Evolutionary conservation across 2,888 invertebrate genomes (phyloP), one percentile per base, ranked within the genome.

Genomic region (Hipparchia sbordonii): DNA sequence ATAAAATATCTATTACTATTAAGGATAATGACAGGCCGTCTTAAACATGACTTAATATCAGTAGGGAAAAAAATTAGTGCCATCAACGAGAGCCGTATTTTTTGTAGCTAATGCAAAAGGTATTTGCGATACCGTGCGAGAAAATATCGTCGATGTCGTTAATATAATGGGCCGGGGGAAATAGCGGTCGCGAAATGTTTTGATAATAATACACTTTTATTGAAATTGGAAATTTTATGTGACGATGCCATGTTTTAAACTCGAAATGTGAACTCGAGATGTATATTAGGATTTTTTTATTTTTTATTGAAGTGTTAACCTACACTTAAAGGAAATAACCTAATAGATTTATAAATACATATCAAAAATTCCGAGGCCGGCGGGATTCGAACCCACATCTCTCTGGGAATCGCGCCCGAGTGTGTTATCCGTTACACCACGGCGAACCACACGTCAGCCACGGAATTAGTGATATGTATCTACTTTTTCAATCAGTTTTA

Each of bases 1-100:
- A 92, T 93, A 94, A 94, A 92, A 93, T 92, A 94, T 94, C 93
- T 94, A 94, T 94, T 93, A 93, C 94, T 94, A 94, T 94, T 94
- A 94, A 92, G 88, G 86, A 88, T 94, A 94, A 94, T 87, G 94
- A 92, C 86, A 85, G 89, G 85, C 86, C 90, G 91, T 91, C 94
- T 93, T 93, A 93, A 92, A 93, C 93, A 93, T 92, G 93, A 93
- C 94, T 94, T 94, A 94, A 94, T 94, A 94, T 94, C 93, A 89
- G 93, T 90, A 85, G 89, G 89, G 84, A 88, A 91, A 90, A 92
- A 94, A 92, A 94, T 93, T 92, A 87, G 89, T 79, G 82, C 85
- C 94, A 93, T 93, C 92, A 92, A 82, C 80, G 81, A 79, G 79
- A 79, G 82, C 81, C 81, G 81, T 81, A 81, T 82, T 81, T 81